Conservation (phyloP, 2,113 vertebrate genomes). For the Ploceus nigricollis region DNA sequence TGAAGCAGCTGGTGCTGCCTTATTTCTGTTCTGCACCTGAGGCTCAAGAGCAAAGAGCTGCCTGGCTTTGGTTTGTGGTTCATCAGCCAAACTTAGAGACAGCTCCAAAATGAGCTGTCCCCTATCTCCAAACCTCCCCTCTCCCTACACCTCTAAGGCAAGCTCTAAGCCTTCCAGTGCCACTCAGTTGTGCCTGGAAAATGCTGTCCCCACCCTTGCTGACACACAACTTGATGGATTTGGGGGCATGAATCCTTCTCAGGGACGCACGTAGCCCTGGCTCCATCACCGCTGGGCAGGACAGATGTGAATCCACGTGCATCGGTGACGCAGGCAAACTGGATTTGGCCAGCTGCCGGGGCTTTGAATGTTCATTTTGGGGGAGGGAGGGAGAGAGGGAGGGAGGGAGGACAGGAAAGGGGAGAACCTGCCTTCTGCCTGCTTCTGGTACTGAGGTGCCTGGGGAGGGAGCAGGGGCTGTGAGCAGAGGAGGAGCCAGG, state of each 20-base stretch:
- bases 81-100: neutral
- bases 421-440: neutral
- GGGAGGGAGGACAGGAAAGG: neutral
- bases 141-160: neutral
- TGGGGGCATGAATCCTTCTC: slow-evolving; percentile 35
- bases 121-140: neutral
- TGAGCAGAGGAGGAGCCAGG: neutral
- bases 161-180: neutral
- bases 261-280: neutral
- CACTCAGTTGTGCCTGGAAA: neutral
- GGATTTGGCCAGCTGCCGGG: slow-evolving; percentile 47
- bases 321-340: slow-evolving; percentile 39
- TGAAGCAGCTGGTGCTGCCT: neutral
- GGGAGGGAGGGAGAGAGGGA: neutral
- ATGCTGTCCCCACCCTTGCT: neutral
- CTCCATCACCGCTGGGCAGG: slow-evolving; percentile 24
- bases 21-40: neutral
- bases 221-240: neutral
- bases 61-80: neutral
- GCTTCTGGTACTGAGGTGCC: neutral
- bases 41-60: neutral
- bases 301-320: slow-evolving; percentile 58
- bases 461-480: neutral
- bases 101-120: neutral
- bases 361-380: slow-evolving; percentile 44